phyloP scores from a whole-genome alignment of 2,797 vertebrate genomes.

The Propithecus perrieri region DNA sequence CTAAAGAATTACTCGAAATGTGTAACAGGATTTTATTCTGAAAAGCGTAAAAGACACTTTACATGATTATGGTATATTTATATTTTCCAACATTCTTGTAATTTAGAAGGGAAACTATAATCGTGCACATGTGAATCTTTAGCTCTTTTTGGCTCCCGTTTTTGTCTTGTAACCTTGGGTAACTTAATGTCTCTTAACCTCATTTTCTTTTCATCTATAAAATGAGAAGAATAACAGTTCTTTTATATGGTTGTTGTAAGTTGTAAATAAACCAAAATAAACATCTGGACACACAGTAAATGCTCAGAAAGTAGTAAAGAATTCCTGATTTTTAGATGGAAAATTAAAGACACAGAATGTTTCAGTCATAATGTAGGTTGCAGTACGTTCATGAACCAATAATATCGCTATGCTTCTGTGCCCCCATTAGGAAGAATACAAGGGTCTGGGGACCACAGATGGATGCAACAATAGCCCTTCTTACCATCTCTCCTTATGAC shows the following conservation, averaged over 20 bases:
- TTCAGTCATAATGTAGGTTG: background rate
- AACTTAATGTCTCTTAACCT: background rate
- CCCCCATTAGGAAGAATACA: no score
- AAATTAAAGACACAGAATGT: background rate
- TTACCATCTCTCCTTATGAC: no score
- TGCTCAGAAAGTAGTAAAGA: background rate
- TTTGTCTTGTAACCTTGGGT: background rate
- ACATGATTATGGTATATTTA: background rate
- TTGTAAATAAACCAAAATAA: slow-evolving; percentile 26
- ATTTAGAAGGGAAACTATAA: background rate
- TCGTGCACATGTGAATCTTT: background rate
- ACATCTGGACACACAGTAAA: background rate
- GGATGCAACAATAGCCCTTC: no score
- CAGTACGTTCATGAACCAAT: no score
- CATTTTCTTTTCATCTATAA: background rate
- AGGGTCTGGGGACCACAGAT: no score
- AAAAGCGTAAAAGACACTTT: background rate
- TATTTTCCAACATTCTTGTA: background rate
- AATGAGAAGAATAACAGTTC: background rate
- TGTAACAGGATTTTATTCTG: slow-evolving; percentile 34
- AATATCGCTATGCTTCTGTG: no score
- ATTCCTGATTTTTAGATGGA: background rate
- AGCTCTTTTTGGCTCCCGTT: background rate
- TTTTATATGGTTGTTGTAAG: background rate
- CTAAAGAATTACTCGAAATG: slow-evolving; percentile 33